These are phyloP conservation scores for Ciconia nigra DNA, from an alignment of 2,797 vertebrate species.

Conservation along the genomic window DNA sequence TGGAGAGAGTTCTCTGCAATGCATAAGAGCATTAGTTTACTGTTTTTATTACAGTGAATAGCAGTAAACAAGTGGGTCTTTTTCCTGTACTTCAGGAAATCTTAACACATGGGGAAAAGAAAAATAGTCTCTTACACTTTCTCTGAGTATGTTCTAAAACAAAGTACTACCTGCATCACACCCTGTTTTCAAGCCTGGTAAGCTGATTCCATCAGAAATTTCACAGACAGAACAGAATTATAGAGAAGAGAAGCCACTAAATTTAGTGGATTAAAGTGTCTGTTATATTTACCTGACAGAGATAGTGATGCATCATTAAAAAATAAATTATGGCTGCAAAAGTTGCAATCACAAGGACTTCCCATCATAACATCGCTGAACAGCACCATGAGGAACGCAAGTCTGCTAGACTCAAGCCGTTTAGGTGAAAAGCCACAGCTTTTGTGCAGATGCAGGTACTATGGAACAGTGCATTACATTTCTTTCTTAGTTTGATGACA, in stretches of 20 bases:
- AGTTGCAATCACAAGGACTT: not conserved
- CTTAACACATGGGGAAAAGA: not conserved
- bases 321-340: not conserved
- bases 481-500: not conserved
- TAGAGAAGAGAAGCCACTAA: not conserved
- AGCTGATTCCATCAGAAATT: not conserved
- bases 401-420: not conserved
- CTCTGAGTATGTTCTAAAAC: not conserved
- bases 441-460: not conserved
- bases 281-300: not conserved
- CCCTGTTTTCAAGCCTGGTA: not conserved
- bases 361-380: not conserved
- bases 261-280: not conserved
- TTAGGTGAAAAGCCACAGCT: not conserved
- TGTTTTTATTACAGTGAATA: not conserved
- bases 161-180: not conserved
- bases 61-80: not conserved
- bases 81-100: not conserved
- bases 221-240: not conserved
- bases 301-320: not conserved
- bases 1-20: not conserved
- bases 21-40: not conserved
- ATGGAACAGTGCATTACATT: not conserved
- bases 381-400: accelerated
- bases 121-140: not conserved